Evolutionary conservation across 2,888 invertebrate genomes (phyloP).

Genomic region (Pyrocoelia pectoralis): DNA sequence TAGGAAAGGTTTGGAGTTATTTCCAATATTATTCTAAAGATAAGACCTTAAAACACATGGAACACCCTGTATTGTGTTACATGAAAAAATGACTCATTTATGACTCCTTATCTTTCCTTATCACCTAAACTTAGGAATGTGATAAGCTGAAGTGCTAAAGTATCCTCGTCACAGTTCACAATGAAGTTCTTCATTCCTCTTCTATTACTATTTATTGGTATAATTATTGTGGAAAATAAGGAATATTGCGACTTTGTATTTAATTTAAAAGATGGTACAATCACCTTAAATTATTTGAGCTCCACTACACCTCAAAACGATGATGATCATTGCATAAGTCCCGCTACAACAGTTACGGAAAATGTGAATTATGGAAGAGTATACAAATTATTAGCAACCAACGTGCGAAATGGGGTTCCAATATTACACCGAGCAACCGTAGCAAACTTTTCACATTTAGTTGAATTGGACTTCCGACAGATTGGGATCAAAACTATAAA

Average conservation of each 20-base stretch:
- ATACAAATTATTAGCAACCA: not conserved
- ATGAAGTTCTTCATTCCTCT: not conserved
- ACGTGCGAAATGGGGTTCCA: constrained; percentile 4
- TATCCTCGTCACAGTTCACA: not conserved
- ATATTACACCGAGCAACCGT: constrained; percentile 7
- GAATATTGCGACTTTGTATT: constrained; percentile 11
- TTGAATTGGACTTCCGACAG: not conserved
- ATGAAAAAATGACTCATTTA: too few species aligned
- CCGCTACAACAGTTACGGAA: not conserved
- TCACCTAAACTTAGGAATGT: not conserved
- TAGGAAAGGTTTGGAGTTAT: too few species aligned
- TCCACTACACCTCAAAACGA: not conserved
- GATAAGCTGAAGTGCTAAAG: not conserved
- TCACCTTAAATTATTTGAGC: constrained; percentile 2
- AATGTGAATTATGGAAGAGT: constrained; percentile 5
- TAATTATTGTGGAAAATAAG: not conserved
- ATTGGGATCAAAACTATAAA: constrained; percentile 25
- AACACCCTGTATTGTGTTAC: too few species aligned
- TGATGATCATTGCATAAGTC: constrained; percentile 7
- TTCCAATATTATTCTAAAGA: too few species aligned
- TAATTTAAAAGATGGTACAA: not conserved
- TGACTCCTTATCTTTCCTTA: too few species aligned
- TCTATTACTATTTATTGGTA: not conserved
- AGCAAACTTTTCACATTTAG: constrained; percentile 9
- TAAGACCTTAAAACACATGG: too few species aligned